phyloP scores from a whole-genome alignment of 1,140 invertebrate species.

The Trichomalopsis sarcophagae region DNA sequence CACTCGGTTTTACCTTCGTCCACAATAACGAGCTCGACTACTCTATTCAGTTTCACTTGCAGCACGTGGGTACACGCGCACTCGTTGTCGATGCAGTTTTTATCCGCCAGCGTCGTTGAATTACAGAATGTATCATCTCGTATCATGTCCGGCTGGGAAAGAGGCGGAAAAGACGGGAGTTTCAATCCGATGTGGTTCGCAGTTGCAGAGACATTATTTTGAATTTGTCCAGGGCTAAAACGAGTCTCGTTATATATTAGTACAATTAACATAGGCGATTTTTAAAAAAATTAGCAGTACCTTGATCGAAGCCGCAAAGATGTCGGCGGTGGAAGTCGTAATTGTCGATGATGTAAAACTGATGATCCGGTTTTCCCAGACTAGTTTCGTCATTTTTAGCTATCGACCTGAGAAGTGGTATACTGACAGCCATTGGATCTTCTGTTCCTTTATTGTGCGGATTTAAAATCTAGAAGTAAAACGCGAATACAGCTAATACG shows the following conservation, averaged over 20 bases:
- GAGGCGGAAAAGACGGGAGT: constrained; percentile 51
- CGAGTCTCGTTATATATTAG: too few species aligned
- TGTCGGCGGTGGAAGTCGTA: constrained; percentile 83
- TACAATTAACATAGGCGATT: too few species aligned
- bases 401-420: neutral
- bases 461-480: constrained; percentile 4
- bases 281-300: constrained; percentile 40
- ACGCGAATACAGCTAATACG: neutral
- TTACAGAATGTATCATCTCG: constrained; percentile 1
- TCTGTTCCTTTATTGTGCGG: neutral
- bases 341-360: constrained; percentile 88
- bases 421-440: neutral
- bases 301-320: constrained; percentile 80
- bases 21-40: constrained; percentile 30
- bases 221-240: neutral
- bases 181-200: constrained; percentile 53
- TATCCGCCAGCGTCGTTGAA: neutral
- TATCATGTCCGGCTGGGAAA: constrained; percentile 51
- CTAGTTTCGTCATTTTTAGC: neutral
- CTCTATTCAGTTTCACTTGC: neutral
- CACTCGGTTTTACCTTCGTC: constrained; percentile 29
- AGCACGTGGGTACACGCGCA: constrained; percentile 31
- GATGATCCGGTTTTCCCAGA: constrained; percentile 78
- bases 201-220: constrained; percentile 52
- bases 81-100: constrained; percentile 6